A percentile compares a stretch with the other conserved stretches of the same genome.
Conservation (phyloP, 2,113 vertebrate genomes). For the Cercopithecus mona region DNA sequence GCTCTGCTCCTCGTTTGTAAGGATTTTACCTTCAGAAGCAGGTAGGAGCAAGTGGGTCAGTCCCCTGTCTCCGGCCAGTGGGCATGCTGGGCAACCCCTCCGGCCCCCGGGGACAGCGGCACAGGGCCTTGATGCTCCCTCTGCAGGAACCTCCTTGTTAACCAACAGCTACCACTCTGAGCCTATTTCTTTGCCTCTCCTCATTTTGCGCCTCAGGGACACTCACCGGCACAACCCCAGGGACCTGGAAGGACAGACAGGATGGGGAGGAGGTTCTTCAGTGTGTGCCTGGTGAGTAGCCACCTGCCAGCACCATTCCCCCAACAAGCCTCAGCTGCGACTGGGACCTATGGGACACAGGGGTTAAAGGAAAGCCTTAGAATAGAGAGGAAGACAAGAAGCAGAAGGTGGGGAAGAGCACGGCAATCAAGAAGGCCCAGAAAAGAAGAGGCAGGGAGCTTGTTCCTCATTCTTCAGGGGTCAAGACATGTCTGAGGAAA, state of each 20-base stretch:
- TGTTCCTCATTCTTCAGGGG: neutral
- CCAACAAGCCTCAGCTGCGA: neutral
- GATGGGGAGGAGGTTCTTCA: slow-evolving; percentile 57
- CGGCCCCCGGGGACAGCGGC: neutral
- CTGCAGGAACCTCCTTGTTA: slow-evolving; percentile 24
- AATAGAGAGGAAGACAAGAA: neutral
- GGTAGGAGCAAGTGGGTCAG: slow-evolving; percentile 27
- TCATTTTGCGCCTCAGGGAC: slow-evolving; percentile 70
- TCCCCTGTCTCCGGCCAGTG: neutral
- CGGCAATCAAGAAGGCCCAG: neutral
- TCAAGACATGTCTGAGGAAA: neutral
- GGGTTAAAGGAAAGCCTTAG: neutral
- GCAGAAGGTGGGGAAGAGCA: neutral
- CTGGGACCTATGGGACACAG: too few species aligned
- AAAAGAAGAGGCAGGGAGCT: neutral
- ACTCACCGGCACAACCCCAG: slow-evolving; percentile 76
- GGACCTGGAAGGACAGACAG: slow-evolving; percentile 67
- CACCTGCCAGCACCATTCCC: neutral
- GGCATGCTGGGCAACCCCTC: slow-evolving; percentile 25
- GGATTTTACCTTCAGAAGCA: slow-evolving; percentile 74
- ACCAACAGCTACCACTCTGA: neutral
- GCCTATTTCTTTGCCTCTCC: neutral
- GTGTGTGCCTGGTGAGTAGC: slow-evolving; percentile 83
- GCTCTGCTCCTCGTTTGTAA: slow-evolving; percentile 7
- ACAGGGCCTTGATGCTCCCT: neutral